phyloP scores from a whole-genome alignment of 2,888 invertebrate genomes.

The Dysmachus trigonus region DNA sequence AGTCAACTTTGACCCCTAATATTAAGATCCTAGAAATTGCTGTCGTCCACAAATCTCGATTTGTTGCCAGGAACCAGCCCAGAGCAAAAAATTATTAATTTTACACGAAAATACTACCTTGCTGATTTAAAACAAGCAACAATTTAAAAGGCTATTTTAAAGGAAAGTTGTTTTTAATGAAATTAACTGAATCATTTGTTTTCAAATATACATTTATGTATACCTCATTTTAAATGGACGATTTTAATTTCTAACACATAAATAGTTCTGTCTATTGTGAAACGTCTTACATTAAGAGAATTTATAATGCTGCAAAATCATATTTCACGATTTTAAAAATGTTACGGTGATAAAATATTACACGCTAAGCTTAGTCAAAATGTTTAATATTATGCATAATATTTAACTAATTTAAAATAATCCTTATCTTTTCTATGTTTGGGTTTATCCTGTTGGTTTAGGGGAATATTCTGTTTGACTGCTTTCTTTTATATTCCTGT shows the following conservation, averaged over 20 bases:
- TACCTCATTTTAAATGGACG: constrained; percentile 36
- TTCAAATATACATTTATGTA: constrained; percentile 41
- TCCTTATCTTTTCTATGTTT: constrained; percentile 40
- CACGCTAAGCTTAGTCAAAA: constrained; percentile 41
- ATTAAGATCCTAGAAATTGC: not conserved
- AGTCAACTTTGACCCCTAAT: not conserved
- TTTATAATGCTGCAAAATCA: constrained; percentile 27
- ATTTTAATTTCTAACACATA: constrained; percentile 39
- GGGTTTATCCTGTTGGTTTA: constrained; percentile 36
- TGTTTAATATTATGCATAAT: constrained; percentile 17
- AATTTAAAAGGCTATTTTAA: constrained; percentile 3
- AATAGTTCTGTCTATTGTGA: constrained; percentile 20
- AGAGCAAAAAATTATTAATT: not conserved
- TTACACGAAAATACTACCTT: not conserved
- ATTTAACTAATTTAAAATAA: constrained; percentile 32
- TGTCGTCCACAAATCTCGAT: not conserved
- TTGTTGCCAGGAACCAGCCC: not conserved
- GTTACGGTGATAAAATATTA: constrained; percentile 34
- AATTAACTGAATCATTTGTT: constrained; percentile 7
- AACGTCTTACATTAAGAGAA: constrained; percentile 13
- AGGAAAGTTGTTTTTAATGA: constrained; percentile 35
- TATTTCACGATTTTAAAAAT: constrained; percentile 33
- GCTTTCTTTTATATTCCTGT: constrained; percentile 39
- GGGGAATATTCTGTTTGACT: constrained; percentile 30
- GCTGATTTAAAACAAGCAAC: not conserved